Evolutionary conservation across 2,113 vertebrate genomes (phyloP).

Genomic region (Dissostichus mawsoni): DNA sequence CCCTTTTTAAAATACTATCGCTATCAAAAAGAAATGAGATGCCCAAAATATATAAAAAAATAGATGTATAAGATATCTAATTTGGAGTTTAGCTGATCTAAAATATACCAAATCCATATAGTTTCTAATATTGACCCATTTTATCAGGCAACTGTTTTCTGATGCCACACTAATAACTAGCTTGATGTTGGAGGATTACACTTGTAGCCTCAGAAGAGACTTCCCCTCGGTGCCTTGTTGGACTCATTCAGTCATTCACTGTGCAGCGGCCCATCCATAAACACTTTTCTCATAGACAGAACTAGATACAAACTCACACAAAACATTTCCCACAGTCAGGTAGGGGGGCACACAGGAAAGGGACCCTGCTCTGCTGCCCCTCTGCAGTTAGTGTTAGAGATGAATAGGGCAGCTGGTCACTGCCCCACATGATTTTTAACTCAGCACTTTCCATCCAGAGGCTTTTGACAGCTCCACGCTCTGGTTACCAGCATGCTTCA

Average conservation of each 20-base stretch:
- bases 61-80: no score
- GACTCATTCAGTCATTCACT: neutral
- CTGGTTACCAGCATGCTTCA: slow-evolving; percentile 57
- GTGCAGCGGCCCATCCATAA: neutral
- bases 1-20: no score
- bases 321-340: slow-evolving; percentile 11
- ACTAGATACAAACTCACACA: neutral
- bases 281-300: neutral
- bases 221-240: neutral
- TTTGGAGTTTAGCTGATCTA: no score
- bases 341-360: slow-evolving; percentile 46
- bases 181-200: neutral
- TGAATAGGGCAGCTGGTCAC: slow-evolving; percentile 55
- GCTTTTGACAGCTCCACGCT: slow-evolving; percentile 54
- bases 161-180: neutral
- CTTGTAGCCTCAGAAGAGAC: neutral
- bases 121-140: neutral
- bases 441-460: slow-evolving; percentile 69
- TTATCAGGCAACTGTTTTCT: neutral
- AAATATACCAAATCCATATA: no score
- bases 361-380: slow-evolving; percentile 32
- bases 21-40: no score
- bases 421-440: slow-evolving; percentile 41
- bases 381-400: slow-evolving; percentile 31
- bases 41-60: no score